These are phyloP conservation scores for Pristionchus exspectatus DNA, from an alignment of 2,888 invertebrate genomes.

Conservation along the genomic window DNA sequence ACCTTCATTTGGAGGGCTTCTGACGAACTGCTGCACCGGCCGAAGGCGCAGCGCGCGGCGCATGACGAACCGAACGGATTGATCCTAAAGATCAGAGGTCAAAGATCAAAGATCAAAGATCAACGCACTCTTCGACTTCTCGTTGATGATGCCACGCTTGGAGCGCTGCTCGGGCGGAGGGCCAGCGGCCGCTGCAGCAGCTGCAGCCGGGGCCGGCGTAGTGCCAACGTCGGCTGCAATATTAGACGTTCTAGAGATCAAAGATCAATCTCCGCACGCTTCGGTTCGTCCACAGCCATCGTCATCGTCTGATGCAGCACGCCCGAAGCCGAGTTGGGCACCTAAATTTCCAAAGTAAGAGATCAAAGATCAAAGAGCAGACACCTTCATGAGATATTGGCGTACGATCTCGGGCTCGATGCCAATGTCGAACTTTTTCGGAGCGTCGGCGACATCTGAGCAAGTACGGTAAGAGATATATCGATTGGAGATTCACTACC, in stretches of 20 bases:
- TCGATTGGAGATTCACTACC: not conserved
- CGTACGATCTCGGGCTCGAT: slow-evolving; percentile 33
- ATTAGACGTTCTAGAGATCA: not conserved
- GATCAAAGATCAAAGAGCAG: slow-evolving; percentile 14
- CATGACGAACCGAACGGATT: slow-evolving; percentile 1
- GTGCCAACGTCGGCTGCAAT: not conserved
- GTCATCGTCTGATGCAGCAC: slow-evolving; percentile 38
- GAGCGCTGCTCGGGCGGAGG: not conserved
- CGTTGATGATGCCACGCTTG: slow-evolving; percentile 20
- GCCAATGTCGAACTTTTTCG: slow-evolving; percentile 6
- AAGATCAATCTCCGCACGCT: slow-evolving; percentile 25
- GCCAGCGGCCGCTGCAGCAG: not conserved
- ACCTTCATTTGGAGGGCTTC: not conserved
- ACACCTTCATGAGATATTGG: slow-evolving; percentile 7
- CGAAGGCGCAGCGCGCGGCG: not conserved
- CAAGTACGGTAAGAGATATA: not conserved
- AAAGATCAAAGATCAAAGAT: not conserved
- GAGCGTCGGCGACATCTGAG: slow-evolving; percentile 4
- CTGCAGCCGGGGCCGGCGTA: not conserved
- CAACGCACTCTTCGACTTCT: slow-evolving; percentile 30
- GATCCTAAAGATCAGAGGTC: not conserved
- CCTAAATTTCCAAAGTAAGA: not conserved
- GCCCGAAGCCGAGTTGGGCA: slow-evolving; percentile 16
- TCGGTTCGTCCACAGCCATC: not conserved
- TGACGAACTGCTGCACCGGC: not conserved